Conservation (phyloP, 2,113 vertebrate species). For the Gymnocephalus cernua region DNA sequence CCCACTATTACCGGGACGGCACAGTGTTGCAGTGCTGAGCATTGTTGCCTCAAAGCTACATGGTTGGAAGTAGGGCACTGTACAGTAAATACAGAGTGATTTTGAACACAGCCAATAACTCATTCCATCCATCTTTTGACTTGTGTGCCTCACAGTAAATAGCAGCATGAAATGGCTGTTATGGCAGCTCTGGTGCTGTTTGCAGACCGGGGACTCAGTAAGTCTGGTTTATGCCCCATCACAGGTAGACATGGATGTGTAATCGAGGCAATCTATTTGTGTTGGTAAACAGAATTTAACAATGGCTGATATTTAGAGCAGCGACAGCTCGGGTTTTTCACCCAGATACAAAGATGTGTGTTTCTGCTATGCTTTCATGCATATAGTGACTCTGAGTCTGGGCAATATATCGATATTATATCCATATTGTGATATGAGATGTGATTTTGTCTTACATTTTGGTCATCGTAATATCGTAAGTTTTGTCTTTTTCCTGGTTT, state of each 20-base stretch:
- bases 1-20: neutral
- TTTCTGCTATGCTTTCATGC: neutral
- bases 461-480: too few species aligned
- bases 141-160: neutral
- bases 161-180: neutral
- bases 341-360: neutral
- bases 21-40: neutral
- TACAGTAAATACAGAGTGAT: neutral
- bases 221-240: neutral
- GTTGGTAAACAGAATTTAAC: neutral
- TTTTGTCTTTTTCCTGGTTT: too few species aligned
- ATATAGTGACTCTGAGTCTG: neutral
- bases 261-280: neutral
- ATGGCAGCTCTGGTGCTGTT: neutral
- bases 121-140: neutral
- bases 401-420: too few species aligned
- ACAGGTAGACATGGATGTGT: neutral
- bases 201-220: neutral
- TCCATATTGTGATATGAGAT: too few species aligned
- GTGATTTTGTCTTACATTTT: too few species aligned
- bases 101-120: neutral
- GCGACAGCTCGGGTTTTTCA: neutral
- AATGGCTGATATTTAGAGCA: neutral
- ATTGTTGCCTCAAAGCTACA: neutral
- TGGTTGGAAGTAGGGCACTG: neutral